Conservation (phyloP, 1,140 invertebrate genomes). For the Zaprionus vittiger region DNA sequence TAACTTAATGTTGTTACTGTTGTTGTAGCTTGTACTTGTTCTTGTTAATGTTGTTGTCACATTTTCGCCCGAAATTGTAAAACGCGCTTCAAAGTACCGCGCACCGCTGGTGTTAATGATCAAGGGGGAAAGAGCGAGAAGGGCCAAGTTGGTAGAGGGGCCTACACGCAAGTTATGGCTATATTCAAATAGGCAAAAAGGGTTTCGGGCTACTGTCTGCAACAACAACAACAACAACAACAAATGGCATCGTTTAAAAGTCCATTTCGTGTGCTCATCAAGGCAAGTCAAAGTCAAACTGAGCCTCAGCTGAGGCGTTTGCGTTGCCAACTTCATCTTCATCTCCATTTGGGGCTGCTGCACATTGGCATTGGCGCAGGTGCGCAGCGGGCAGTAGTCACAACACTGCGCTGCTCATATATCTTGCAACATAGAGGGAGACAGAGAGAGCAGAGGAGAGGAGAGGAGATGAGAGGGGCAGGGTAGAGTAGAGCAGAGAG, state of each 20-base stretch:
- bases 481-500: constrained; percentile 5
- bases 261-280: constrained; percentile 68
- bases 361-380: constrained; percentile 53
- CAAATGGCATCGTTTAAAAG: constrained; percentile 83
- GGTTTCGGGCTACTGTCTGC: constrained; percentile 63
- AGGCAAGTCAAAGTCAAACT: not conserved
- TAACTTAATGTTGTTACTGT: not conserved
- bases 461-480: not conserved
- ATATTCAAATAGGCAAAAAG: constrained; percentile 61
- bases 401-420: constrained; percentile 77
- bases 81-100: constrained; percentile 69
- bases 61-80: constrained; percentile 72
- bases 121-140: constrained; percentile 40
- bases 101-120: constrained; percentile 66
- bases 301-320: constrained; percentile 4
- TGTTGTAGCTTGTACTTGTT: constrained; percentile 5
- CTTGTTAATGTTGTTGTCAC: constrained; percentile 35
- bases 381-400: constrained; percentile 82
- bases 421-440: constrained; percentile 46
- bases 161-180: not conserved
- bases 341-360: constrained; percentile 19
- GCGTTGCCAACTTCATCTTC: constrained; percentile 37
- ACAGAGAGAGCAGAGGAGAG: not conserved
- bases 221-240: constrained; percentile 27
- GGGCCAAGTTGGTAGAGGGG: not conserved